phyloP scores from a whole-genome alignment of 2,888 invertebrate genomes.

The Macrophya alboannulata region DNA sequence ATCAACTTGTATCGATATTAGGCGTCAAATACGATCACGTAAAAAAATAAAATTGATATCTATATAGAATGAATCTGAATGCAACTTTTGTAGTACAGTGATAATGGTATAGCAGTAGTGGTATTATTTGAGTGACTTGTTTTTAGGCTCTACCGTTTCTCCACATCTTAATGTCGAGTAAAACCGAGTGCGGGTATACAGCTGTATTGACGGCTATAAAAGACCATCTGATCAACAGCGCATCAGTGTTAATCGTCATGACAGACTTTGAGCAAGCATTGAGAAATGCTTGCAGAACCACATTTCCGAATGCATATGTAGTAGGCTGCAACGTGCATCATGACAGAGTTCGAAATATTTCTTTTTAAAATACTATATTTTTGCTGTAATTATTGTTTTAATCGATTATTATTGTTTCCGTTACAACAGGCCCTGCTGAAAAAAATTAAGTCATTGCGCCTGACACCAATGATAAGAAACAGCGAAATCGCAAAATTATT shows the following conservation, averaged over 20 bases:
- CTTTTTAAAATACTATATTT: background rate
- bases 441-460: constrained; percentile 33
- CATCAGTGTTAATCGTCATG: background rate
- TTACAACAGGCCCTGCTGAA: constrained; percentile 47
- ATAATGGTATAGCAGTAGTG: background rate
- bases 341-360: background rate
- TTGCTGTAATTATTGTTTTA: background rate
- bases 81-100: background rate
- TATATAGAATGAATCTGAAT: background rate
- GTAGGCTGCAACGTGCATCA: background rate
- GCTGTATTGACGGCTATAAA: constrained; percentile 20
- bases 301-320: background rate
- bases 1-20: constrained; percentile 44
- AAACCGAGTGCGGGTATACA: constrained; percentile 38
- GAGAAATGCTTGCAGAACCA: background rate
- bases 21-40: constrained; percentile 48
- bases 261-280: constrained; percentile 9
- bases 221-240: background rate
- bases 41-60: background rate
- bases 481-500: constrained; percentile 44
- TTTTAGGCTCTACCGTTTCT: constrained; percentile 50
- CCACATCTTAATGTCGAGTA: constrained; percentile 32
- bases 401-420: background rate
- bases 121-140: background rate
- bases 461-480: background rate